Conservation (phyloP, 2,797 vertebrate genomes). For the Spea hammondii region DNA sequence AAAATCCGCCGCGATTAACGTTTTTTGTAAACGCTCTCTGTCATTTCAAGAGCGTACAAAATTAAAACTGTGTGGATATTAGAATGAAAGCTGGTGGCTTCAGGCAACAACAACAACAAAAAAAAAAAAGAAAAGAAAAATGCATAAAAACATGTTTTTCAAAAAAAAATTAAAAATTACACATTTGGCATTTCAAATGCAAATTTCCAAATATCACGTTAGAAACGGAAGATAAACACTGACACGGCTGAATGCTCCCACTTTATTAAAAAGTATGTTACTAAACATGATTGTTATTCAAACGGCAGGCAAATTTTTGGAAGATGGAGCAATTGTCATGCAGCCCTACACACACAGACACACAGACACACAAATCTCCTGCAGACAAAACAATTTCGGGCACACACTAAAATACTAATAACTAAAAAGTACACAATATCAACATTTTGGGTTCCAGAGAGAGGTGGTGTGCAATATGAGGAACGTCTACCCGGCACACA, state of each 20-base stretch:
- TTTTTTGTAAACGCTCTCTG: too few species aligned
- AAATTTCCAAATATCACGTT: conserved; percentile 7
- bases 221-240: conserved; percentile 25
- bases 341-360: not conserved
- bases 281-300: conserved; percentile 24
- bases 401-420: not conserved
- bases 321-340: not conserved
- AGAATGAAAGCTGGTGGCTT: not conserved
- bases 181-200: conserved; percentile 17
- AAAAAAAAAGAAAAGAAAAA: too few species aligned
- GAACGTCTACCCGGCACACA: not conserved
- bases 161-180: conserved; percentile 26
- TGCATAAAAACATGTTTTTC: too few species aligned
- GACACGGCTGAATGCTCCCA: conserved; percentile 24
- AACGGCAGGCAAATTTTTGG: conserved; percentile 14
- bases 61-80: not conserved
- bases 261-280: conserved; percentile 34
- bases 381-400: not conserved
- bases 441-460: not conserved
- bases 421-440: not conserved
- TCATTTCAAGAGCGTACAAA: too few species aligned
- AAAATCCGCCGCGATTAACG: too few species aligned
- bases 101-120: not conserved
- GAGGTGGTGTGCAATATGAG: not conserved
- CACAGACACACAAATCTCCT: not conserved